Evolutionary conservation across 2,113 vertebrate genomes (phyloP).

Genomic region (Quiscalus mexicanus): DNA sequence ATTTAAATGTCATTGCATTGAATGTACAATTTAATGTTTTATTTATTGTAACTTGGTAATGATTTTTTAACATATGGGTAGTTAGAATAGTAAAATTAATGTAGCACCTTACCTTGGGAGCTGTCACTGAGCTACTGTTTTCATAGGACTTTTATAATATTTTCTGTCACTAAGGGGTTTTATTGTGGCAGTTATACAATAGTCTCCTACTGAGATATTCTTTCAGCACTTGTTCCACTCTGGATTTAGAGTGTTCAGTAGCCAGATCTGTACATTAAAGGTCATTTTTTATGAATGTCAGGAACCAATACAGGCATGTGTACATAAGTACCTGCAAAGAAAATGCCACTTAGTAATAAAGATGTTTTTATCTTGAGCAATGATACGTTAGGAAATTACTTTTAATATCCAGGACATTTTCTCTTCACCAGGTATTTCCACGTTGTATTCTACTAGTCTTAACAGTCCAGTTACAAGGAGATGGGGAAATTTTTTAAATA

Average conservation of each 20-base stretch:
- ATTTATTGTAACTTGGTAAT: slow-evolving; percentile 20
- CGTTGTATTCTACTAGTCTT: background rate
- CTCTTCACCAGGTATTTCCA: background rate
- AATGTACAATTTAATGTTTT: slow-evolving; percentile 5
- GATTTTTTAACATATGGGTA: background rate
- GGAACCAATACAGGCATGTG: background rate
- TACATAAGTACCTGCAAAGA: background rate
- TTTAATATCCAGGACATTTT: background rate
- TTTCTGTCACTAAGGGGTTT: background rate
- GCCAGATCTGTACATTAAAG: slow-evolving; percentile 19
- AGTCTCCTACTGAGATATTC: background rate
- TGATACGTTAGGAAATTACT: background rate
- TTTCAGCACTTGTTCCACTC: background rate
- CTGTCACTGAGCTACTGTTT: background rate
- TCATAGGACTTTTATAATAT: slow-evolving; percentile 7
- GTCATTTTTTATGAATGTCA: slow-evolving; percentile 49
- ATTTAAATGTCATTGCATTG: slow-evolving; percentile 15
- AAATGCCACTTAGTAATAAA: slow-evolving; percentile 32
- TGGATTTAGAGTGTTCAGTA: background rate
- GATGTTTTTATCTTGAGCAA: background rate
- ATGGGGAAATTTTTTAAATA: background rate
- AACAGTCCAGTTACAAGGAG: background rate
- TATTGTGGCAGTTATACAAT: background rate
- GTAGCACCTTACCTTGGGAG: slow-evolving; percentile 32
- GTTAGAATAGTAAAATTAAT: slow-evolving; percentile 35